These are phyloP conservation scores for Heliconius himera DNA, from an alignment of 1,140 invertebrate genomes.

Conservation along the genomic window DNA sequence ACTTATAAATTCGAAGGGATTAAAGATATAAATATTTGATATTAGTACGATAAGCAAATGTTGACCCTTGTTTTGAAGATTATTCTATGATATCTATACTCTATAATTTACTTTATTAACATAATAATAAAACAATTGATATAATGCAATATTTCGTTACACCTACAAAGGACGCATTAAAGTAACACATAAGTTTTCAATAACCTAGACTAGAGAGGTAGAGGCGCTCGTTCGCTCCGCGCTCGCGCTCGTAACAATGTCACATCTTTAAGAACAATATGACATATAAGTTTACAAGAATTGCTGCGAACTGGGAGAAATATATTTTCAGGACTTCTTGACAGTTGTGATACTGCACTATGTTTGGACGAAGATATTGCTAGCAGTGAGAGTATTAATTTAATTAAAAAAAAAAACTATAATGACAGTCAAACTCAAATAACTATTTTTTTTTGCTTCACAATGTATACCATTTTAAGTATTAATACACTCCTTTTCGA, in stretches of 20 bases:
- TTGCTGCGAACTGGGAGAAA: constrained; percentile 8
- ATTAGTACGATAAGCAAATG: too few relatives aligned
- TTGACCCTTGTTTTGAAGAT: too few relatives aligned
- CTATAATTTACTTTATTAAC: too few relatives aligned
- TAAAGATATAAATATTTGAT: too few relatives aligned
- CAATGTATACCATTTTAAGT: too few relatives aligned
- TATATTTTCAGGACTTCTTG: constrained; percentile 23
- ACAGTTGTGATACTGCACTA: constrained; percentile 10
- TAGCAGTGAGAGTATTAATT: background rate
- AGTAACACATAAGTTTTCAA: constrained; percentile 6
- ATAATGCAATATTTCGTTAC: background rate
- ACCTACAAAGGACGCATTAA: background rate
- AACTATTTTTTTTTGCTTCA: too few relatives aligned
- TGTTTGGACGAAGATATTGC: background rate
- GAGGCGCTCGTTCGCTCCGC: background rate
- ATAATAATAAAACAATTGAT: too few relatives aligned
- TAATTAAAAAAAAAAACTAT: too few relatives aligned
- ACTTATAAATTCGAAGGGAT: too few relatives aligned
- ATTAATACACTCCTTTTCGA: too few relatives aligned
- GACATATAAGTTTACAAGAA: constrained; percentile 10
- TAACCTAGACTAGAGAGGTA: background rate
- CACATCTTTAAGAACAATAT: constrained; percentile 20
- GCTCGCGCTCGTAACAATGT: background rate
- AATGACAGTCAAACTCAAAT: too few relatives aligned
- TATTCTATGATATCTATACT: too few relatives aligned